Conservation (phyloP, 2,113 vertebrate species). For the Panurus biarmicus region DNA sequence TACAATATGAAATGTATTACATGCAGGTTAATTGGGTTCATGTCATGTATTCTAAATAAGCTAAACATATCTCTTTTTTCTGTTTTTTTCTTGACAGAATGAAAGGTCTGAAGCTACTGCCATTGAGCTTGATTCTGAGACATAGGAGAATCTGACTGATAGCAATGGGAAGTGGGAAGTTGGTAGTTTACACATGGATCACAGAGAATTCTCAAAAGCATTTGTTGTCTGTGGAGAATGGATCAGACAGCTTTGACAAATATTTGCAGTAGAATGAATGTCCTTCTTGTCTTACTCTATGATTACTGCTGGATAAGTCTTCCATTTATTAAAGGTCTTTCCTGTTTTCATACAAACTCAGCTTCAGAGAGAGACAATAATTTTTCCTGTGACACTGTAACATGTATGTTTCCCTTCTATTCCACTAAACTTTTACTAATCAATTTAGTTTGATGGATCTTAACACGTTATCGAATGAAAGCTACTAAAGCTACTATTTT, state of each 20-base stretch:
- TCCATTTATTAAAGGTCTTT: not conserved
- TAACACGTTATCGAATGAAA: not conserved
- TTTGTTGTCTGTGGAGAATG: not conserved
- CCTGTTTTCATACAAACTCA: not conserved
- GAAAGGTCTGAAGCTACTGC: not conserved
- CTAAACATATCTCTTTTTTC: not conserved
- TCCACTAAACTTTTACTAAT: not conserved
- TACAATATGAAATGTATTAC: not conserved
- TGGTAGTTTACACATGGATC: not conserved
- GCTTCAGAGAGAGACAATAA: not conserved
- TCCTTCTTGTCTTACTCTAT: not conserved
- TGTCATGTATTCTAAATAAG: not conserved
- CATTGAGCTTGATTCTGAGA: not conserved
- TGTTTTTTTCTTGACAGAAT: not conserved
- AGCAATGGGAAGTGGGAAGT: not conserved
- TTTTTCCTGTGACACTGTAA: not conserved
- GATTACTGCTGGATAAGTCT: not conserved
- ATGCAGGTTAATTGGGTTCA: conserved; percentile 23
- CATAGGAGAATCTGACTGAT: not conserved
- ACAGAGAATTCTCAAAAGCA: not conserved
- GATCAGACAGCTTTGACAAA: not conserved
- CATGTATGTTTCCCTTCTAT: not conserved
- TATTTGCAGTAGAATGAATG: not conserved
- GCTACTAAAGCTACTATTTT: not conserved
- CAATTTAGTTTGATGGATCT: not conserved